Conservation (phyloP, 2,888 invertebrate genomes). For the Heteromurus nitidus region DNA sequence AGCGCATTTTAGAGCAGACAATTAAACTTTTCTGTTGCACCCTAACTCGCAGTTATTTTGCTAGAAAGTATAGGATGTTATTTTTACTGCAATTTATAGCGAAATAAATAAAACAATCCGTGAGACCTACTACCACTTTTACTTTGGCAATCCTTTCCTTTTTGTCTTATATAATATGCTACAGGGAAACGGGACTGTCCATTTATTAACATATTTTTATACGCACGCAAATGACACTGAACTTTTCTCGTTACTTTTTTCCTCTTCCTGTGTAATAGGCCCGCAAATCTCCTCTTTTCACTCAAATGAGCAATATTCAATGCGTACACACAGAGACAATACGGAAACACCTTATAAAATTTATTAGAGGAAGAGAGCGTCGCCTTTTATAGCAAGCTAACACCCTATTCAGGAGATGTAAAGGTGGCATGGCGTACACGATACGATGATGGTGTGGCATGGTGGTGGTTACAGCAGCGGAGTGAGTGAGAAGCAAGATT, state of each 20-base stretch:
- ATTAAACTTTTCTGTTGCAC: too few relatives aligned
- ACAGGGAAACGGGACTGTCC: too few relatives aligned
- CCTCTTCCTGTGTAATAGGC: constrained; percentile 9
- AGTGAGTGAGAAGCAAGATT: constrained; percentile 50
- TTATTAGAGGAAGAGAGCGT: too few relatives aligned
- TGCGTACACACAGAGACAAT: neutral
- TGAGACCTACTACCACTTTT: too few relatives aligned
- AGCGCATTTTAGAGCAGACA: too few relatives aligned
- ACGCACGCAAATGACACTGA: neutral
- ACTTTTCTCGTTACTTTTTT: constrained; percentile 31
- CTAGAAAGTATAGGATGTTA: too few relatives aligned
- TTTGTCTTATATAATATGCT: too few relatives aligned
- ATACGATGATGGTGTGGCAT: constrained; percentile 24
- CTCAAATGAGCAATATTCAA: constrained; percentile 21
- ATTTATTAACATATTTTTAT: constrained; percentile 19
- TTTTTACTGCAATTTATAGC: too few relatives aligned
- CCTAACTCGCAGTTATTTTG: too few relatives aligned
- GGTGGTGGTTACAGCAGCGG: constrained; percentile 11
- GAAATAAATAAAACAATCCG: too few relatives aligned
- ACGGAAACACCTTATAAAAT: neutral
- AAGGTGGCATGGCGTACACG: constrained; percentile 14
- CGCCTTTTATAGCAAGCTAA: neutral
- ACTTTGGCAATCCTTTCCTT: too few relatives aligned
- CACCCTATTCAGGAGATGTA: too few relatives aligned
- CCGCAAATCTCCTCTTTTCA: constrained; percentile 30